Conservation (phyloP, 2,113 vertebrate genomes). For the Cochlearius cochlearius region DNA sequence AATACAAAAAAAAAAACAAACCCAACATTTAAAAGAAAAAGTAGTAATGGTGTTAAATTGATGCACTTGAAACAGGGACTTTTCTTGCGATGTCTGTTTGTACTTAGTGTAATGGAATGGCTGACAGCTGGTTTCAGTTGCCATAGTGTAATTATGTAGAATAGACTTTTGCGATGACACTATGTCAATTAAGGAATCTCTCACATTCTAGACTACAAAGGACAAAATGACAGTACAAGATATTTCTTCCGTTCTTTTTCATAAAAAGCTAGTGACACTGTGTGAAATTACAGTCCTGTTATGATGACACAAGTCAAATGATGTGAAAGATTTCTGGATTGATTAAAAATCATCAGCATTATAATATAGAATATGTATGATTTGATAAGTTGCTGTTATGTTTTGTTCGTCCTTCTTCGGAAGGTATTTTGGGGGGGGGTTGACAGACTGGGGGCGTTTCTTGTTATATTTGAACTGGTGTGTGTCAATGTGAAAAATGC, state of each 20-base stretch:
- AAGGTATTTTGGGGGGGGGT: neutral
- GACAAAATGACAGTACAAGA: constrained; percentile 63
- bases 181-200: constrained; percentile 66
- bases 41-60: constrained; percentile 52
- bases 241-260: constrained; percentile 58
- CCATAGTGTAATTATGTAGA: constrained; percentile 64
- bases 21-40: constrained; percentile 34
- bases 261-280: constrained; percentile 48
- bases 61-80: constrained; percentile 38
- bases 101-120: constrained; percentile 58
- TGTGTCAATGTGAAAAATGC: constrained; percentile 14
- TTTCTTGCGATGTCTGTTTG: constrained; percentile 67
- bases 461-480: constrained; percentile 18
- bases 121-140: constrained; percentile 71
- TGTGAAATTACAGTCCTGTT: constrained; percentile 58
- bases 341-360: constrained; percentile 63
- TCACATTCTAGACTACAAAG: constrained; percentile 68
- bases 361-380: constrained; percentile 44
- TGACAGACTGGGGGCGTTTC: constrained; percentile 29
- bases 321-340: constrained; percentile 59
- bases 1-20: neutral
- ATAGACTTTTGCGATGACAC: constrained; percentile 57
- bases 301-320: constrained; percentile 63
- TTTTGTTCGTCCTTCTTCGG: constrained; percentile 24
- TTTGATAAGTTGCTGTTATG: constrained; percentile 12